Base-by-base conservation (phyloP, 2,888 invertebrate genomes). In the Antheraea yamamai region DNA sequence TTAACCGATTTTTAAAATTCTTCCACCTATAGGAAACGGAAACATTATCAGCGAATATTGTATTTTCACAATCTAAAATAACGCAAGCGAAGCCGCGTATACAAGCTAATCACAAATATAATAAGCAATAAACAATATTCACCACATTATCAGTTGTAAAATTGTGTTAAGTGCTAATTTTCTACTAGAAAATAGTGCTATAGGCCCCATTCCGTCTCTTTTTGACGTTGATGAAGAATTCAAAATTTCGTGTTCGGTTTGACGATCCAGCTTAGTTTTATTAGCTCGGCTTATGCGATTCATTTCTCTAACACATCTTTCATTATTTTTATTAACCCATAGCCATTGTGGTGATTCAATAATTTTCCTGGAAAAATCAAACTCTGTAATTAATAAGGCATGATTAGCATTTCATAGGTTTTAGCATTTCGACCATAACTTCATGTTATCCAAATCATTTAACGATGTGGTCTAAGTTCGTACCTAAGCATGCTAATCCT, bases 261-360 rank as follows among this genome's bases (percentile, higher is more conserved):
- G 91, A 47, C 85, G 79, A 76, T 94, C 86, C 58, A 96, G 85
- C 73, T 83, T 84, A 18, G 88, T 94, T 18, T 95, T 93, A 87
- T 96, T 96, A 39, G 87, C 84, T 86, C 90, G 91, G 26, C 96
- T 96, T 77, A 96, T 96, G 80, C 88, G 89, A 83, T 94, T 92
- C 76, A 96, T 87, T 83, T 92, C 90, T 72, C 87, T 87, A 71
- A 95, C 81, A 78, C 96, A 95, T 77, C 91, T 88, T 80, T 90
- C 87, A 70, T 91, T 89, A 78, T 94, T 94, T 66, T 94, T 95
- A 82, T 94, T 93, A 78, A 95, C 92, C 87, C 95, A 95, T 79
- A 96, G 91, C 96, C 96, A 96, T 77, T 96, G 92, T 4, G 96
- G 96, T 71, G 96, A 96, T 91, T 96, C 96, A 78, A 96, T 95